Base-by-base conservation (phyloP, 2,888 invertebrate species). In the Craniophora ligustri region DNA sequence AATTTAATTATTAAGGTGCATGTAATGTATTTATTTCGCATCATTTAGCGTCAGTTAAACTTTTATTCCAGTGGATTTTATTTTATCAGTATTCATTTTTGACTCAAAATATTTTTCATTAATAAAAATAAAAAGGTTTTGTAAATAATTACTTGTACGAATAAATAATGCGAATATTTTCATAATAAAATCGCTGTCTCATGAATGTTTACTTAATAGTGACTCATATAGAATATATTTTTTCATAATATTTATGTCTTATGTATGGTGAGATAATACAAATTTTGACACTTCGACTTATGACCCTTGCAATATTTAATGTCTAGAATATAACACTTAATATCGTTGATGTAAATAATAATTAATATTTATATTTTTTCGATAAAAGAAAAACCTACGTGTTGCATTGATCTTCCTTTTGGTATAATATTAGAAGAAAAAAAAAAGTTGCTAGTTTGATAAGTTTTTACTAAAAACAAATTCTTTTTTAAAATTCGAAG, bases 291-390 rank as follows among this genome's bases (percentile, higher is more conserved):
- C 79, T 79, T 81, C 67, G 77, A 87, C 86, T 88, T 89, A 88
- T 86, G 88, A 89, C 79, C 82, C 78, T 82, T 83, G 91, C 91
- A 91, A 90, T 91, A 90, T 85, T 82, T 79, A 78, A 85, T 83
- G 78, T 78, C 80, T 86, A 86, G 82, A 70, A 47, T 78, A 47
- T 78, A 77, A 76, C 63, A 70, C 61, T 64, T 64, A 77, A 75
- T 76, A 81, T 81, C 79, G 78, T 84, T 85, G 70, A 66, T 89
- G 88, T 90, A 88, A 86, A 89, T 89, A 86, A 73, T 67, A 71
- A 63, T 63, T 55, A 46, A 55, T 61, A 68, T 61, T 73, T 64
- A 58, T 70, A 69, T 67, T 66, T 69, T 70, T 76, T 75, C 68
- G 75, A 80, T n/a, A 75, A 59, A 39, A 39, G 34, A 45, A 57